phyloP scores from a whole-genome alignment of 2,113 vertebrate species.

The Ameiurus melas region DNA sequence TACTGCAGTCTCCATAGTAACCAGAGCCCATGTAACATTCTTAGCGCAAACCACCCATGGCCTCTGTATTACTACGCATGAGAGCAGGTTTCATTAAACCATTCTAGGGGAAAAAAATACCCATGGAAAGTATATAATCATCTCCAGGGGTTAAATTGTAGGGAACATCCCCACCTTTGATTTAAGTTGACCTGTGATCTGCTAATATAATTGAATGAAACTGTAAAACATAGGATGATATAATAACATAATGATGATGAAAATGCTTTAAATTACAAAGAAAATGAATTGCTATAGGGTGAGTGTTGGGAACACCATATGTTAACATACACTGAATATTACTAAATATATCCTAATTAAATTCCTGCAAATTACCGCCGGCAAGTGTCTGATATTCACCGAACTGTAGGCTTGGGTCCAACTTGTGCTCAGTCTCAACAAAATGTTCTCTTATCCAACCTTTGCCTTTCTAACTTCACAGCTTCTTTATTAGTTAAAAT shows the following conservation, averaged over 20 bases:
- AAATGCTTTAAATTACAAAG: neutral
- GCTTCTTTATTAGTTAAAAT: neutral
- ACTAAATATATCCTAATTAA: neutral
- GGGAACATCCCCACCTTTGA: neutral
- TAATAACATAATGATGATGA: neutral
- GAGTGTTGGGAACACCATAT: neutral
- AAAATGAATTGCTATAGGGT: neutral
- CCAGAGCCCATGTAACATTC: conserved; percentile 41
- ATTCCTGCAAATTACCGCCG: neutral
- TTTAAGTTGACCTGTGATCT: neutral
- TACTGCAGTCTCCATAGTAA: conserved; percentile 58
- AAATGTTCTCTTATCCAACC: neutral
- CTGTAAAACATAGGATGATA: neutral
- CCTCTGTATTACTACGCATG: neutral
- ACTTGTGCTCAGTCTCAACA: neutral
- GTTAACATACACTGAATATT: neutral
- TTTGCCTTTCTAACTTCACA: neutral
- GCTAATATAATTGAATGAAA: neutral
- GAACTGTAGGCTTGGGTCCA: neutral
- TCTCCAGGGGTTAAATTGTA: neutral
- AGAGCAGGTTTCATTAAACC: neutral
- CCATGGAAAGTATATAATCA: neutral
- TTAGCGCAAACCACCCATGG: conserved; percentile 4
- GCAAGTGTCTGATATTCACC: neutral
- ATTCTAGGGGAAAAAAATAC: neutral